Conservation (phyloP, 2,888 invertebrate species). For the Phorcus lineatus region DNA sequence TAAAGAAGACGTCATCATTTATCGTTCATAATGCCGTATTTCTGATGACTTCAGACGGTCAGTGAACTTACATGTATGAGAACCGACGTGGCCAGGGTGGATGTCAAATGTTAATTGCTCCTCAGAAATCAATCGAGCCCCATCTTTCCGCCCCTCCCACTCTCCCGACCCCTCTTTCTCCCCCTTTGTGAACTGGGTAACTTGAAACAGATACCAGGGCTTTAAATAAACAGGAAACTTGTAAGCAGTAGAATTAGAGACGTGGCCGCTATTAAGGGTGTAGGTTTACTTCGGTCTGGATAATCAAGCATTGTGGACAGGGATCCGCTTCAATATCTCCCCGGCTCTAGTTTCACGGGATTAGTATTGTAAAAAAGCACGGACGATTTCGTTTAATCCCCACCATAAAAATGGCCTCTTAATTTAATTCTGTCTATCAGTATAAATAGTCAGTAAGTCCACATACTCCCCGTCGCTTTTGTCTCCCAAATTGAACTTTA, state of each 20-base stretch:
- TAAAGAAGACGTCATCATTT: too few relatives aligned
- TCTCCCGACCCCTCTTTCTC: not conserved
- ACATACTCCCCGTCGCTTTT: too few relatives aligned
- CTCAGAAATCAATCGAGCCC: not conserved
- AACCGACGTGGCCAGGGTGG: not conserved
- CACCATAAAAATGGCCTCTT: not conserved
- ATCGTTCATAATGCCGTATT: too few relatives aligned
- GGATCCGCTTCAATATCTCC: not conserved
- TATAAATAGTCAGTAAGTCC: too few relatives aligned
- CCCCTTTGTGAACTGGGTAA: not conserved
- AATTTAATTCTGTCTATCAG: slow-evolving; percentile 3
- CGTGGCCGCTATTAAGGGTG: slow-evolving; percentile 7
- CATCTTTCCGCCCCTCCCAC: not conserved
- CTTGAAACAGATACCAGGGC: not conserved
- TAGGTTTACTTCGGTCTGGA: not conserved
- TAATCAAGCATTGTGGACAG: not conserved
- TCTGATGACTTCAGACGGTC: too few relatives aligned
- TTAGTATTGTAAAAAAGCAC: not conserved
- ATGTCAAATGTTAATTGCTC: slow-evolving; percentile 22
- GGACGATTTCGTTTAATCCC: slow-evolving; percentile 11
- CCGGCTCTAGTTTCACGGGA: not conserved
- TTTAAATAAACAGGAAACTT: slow-evolving; percentile 7
- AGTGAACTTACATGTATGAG: not conserved
- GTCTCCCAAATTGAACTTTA: too few relatives aligned
- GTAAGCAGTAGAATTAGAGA: not conserved